These are phyloP conservation scores for human DNA, from an alignment of 2,113 vertebrate species.

Conservation along the genomic window DNA sequence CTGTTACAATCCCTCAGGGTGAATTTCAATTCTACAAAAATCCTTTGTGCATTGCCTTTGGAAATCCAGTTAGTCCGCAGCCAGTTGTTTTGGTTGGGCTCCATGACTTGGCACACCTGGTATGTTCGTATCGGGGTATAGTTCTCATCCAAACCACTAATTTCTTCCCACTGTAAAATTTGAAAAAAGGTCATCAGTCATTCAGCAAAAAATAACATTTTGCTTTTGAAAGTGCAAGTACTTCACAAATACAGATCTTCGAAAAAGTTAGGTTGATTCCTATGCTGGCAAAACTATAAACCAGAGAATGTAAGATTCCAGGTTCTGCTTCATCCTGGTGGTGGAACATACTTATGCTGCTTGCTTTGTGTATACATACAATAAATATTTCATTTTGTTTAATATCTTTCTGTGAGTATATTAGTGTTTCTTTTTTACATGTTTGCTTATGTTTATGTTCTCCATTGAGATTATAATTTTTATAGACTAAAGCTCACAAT, in stretches of 20 bases:
- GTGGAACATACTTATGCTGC: not conserved
- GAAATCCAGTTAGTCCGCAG: slow-evolving; percentile 99
- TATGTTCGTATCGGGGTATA: slow-evolving; percentile 99
- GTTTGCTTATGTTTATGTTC: not conserved
- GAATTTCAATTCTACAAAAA: slow-evolving; percentile 99
- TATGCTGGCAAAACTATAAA: not conserved
- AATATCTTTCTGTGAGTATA: not conserved
- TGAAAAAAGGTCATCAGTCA: slow-evolving; percentile 76
- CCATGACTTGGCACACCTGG: slow-evolving; percentile 99
- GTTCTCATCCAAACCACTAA: slow-evolving; percentile 99
- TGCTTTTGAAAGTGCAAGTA: not conserved
- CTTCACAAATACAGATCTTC: not conserved
- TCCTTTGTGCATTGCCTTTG: slow-evolving; percentile 98
- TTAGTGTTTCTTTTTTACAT: not conserved
- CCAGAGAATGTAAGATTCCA: not conserved
- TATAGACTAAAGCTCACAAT: not conserved
- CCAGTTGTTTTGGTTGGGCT: slow-evolving; percentile 99
- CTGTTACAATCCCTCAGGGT: slow-evolving; percentile 99
- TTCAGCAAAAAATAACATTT: slow-evolving; percentile 49
- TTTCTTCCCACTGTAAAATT: slow-evolving; percentile 98
- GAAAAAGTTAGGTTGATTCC: not conserved
- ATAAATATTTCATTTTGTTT: slow-evolving; percentile 30
- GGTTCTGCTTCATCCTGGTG: not conserved
- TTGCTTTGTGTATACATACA: not conserved
- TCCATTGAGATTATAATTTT: not conserved